A percentile compares a stretch with the other conserved stretches of the same genome.
These are phyloP conservation scores for Beroe forskalii DNA, from an alignment of 37 sponge, comb jelly and placozoan species.

Conservation along the genomic window DNA sequence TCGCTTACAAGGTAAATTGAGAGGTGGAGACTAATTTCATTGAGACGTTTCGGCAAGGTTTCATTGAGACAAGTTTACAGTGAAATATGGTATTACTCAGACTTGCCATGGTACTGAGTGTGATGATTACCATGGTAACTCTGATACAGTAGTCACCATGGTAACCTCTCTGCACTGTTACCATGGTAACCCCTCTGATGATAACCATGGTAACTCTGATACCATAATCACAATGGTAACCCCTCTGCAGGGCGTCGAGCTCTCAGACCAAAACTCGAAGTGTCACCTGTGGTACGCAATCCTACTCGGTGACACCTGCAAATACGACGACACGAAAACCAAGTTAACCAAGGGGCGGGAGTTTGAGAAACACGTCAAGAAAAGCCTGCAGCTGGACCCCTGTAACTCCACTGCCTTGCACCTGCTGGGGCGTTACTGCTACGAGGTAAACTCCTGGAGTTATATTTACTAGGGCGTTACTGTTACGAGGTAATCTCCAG, in stretches of 20 bases:
- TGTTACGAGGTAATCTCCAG: too few relatives aligned
- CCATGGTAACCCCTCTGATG: not conserved
- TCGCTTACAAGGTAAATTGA: conserved; percentile 18
- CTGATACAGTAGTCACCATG: too few relatives aligned
- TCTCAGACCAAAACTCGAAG: not conserved
- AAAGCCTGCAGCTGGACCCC: not conserved
- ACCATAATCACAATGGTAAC: not conserved
- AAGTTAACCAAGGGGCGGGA: conserved; percentile 39
- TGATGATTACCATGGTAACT: too few relatives aligned
- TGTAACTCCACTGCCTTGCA: conserved; percentile 50
- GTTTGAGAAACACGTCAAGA: conserved; percentile 60
- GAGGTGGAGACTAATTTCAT: too few relatives aligned
- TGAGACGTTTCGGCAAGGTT: too few relatives aligned
- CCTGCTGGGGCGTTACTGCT: conserved; percentile 30
- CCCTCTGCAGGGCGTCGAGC: conserved; percentile 23
- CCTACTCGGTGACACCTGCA: conserved; percentile 57
- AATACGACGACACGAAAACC: conserved; percentile 16
- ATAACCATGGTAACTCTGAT: not conserved
- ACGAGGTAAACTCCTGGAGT: not conserved
- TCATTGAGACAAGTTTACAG: too few relatives aligned
- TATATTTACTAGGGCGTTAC: too few relatives aligned
- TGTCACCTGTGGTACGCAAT: conserved; percentile 59
- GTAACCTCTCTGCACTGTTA: not conserved
- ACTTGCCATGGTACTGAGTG: too few relatives aligned
- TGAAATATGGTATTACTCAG: too few relatives aligned